Base-by-base conservation (phyloP, 2,113 vertebrate species). In the Acanthisitta chloris region DNA sequence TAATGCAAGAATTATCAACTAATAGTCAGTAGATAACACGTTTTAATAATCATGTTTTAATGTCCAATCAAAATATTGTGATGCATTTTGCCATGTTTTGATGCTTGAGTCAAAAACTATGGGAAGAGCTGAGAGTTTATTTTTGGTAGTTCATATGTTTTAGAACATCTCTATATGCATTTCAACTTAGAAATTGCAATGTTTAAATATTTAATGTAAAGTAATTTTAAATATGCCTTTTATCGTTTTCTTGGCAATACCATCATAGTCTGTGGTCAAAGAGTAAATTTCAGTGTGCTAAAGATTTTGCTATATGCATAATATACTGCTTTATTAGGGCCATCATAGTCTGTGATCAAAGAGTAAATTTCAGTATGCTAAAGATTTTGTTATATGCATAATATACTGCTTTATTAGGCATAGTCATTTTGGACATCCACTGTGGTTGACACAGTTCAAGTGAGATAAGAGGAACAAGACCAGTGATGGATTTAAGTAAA, bases 121-220 rank as follows among this genome's bases (percentile, higher is more conserved):
- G 69, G 74, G 54, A 87, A 88, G 49, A 87, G 29, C 66, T 67
- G 72, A 19, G 14, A 48, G 45, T 82, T 92, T 86, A 78, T 88
- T 90, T 96, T 89, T 69, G 87, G 70, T 72, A 70, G 45, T 42
- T 92, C 28, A 9, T 92, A 48, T 84, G 36, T 81, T 92, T 86
- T 81, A 85, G 71, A 92, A 65, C 23, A 52, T 74, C 23, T 86
- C 51, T 81, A 12, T 70, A 29, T 66, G 58, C 13, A 38, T 78
- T 85, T 87, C n/a, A 89, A 29, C 89, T 95, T 94, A 82, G 87
- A 95, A 89, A 82, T 87, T 55, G 54, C 86, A 77, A 77, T 59
- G 40, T 90, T 73, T 83, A 90, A 95, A 88, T 92, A 86, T 88
- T 90, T 88, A 84, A 91, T 33, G 26, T 76, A 28, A 91, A 57